Evolutionary conservation across 2,888 invertebrate species (phyloP).

Genomic region (Spicauda simplicius): DNA sequence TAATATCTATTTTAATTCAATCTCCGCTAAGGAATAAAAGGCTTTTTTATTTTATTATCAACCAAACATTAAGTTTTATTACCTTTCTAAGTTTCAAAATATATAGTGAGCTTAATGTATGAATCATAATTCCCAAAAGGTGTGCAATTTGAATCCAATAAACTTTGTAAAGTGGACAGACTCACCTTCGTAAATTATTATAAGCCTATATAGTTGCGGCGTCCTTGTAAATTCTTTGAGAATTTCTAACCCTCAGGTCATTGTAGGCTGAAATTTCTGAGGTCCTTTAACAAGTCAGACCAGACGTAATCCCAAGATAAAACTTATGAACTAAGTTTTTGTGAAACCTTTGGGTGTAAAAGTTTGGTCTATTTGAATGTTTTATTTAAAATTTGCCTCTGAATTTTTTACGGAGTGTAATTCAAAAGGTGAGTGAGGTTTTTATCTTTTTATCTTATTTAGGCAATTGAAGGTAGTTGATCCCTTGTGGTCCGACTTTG

Average conservation of each 20-base stretch:
- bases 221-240: conserved; percentile 13
- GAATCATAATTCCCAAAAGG: too few relatives aligned
- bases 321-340: conserved; percentile 8
- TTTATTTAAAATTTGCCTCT: neutral
- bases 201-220: neutral
- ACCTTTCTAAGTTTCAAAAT: too few relatives aligned
- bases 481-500: too few relatives aligned
- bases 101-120: too few relatives aligned
- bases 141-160: too few relatives aligned
- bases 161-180: too few relatives aligned
- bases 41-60: too few relatives aligned
- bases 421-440: neutral
- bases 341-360: neutral
- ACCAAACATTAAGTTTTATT: too few relatives aligned
- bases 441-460: neutral
- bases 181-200: neutral
- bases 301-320: conserved; percentile 4
- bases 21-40: too few relatives aligned
- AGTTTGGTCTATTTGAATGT: neutral
- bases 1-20: too few relatives aligned
- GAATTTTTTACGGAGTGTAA: neutral
- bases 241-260: conserved; percentile 1
- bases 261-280: conserved; percentile 15
- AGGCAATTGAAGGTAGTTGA: too few relatives aligned
- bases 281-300: neutral